Percentiles rank a stretch among this genome's conserved stretches.
Conservation (phyloP, 1,140 invertebrate genomes). For the Argopecten irradians region DNA sequence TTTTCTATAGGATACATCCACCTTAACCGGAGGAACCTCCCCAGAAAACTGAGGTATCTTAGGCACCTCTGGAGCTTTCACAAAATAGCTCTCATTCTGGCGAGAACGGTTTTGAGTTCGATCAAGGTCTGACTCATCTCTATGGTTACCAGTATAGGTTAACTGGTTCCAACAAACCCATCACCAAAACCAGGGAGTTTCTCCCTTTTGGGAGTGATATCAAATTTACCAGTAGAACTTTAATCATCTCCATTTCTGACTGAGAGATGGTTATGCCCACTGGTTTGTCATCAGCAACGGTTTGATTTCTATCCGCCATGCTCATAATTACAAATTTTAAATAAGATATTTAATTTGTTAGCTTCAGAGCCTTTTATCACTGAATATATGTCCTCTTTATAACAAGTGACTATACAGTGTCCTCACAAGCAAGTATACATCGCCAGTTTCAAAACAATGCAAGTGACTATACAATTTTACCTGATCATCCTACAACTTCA, state of each 20-base stretch:
- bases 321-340: background rate
- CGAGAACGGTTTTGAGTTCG: background rate
- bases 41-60: constrained; percentile 36
- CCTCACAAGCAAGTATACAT: too few relatives aligned
- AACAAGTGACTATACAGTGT: too few relatives aligned
- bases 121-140: background rate
- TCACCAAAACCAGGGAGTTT: too few relatives aligned
- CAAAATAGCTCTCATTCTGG: background rate
- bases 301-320: background rate
- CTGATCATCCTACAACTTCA: too few relatives aligned
- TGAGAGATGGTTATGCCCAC: background rate
- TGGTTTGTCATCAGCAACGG: background rate
- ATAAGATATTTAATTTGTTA: too few relatives aligned
- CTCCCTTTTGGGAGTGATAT: background rate
- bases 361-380: too few relatives aligned
- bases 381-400: too few relatives aligned
- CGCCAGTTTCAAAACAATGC: too few relatives aligned
- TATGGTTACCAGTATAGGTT: background rate
- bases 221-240: background rate
- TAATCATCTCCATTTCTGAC: background rate
- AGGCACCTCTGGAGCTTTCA: background rate
- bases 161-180: too few relatives aligned
- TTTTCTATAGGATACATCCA: constrained; percentile 13
- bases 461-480: too few relatives aligned
- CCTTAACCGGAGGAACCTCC: constrained; percentile 26